Base-by-base conservation (phyloP, 2,113 vertebrate species). In the Microcebus jonahi region DNA sequence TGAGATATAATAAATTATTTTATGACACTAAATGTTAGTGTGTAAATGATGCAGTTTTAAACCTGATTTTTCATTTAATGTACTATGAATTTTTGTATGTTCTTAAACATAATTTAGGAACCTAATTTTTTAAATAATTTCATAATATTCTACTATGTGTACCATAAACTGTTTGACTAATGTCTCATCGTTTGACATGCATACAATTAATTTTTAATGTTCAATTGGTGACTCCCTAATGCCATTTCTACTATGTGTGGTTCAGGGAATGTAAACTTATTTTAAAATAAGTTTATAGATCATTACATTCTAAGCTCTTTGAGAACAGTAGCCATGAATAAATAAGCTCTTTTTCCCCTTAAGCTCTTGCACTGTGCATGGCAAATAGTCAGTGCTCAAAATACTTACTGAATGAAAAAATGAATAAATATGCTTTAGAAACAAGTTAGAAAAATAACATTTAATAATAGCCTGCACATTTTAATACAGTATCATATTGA, bases 21-120 rank as follows among this genome's bases (percentile, higher is more conserved):
- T 89, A 82, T 79, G 34, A 1, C 71, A 68, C 29, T 87, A 36
- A n/a, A 10, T 91, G 12, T 59, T 88, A 9, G 31, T 4, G 1
- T 94, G 14, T 67, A 88, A 73, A 3, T 83, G 25, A 90, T 80
- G 10, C 1, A 34, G 4, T 57, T 83, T 77, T 79, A 80, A 95
- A 70, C 17, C 9, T 59, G 0, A 61, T 48, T 93, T 91, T 94
- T 90, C 18, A 77, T 71, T 91, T 83, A 92, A 9, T 67, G 34
- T 75, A 45, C 17, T 48, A 2, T 81, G 61, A 89, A 82, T 59
- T 89, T 86, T 73, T 91, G 45, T 89, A 45, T 29, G 6, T 84
- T 95, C 57, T 91, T 90, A 87, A 88, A 23, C 8, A 57, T n/a
- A 97, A 93, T 63, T 75, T 63, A 88, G 77, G 42, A 91, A 92